A percentile compares a stretch with the other conserved stretches of the same genome.
These are phyloP conservation scores for Crenichthys baileyi DNA, from an alignment of 2,797 vertebrate genomes.

Conservation along the genomic window DNA sequence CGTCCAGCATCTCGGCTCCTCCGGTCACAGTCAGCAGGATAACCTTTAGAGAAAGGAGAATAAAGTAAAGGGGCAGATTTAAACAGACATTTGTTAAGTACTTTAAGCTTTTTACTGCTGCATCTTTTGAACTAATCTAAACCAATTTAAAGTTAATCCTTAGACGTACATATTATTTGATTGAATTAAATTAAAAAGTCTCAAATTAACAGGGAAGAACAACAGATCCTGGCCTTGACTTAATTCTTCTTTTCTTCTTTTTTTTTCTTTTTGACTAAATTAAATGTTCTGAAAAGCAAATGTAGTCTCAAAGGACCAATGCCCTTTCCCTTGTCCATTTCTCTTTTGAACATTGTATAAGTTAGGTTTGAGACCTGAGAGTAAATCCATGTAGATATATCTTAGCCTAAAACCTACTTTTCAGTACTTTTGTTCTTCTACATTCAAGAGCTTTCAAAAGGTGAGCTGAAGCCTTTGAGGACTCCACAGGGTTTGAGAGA, in stretches of 20 bases:
- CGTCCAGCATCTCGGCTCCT: constrained; percentile 60
- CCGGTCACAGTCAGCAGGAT: constrained; percentile 68
- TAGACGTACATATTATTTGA: neutral
- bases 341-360: constrained; percentile 68
- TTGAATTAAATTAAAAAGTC: constrained; percentile 1
- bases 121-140: neutral
- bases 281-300: constrained; percentile 1
- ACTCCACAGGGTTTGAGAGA: constrained; percentile 42
- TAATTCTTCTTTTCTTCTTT: neutral
- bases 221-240: neutral
- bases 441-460: constrained; percentile 67
- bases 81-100: constrained; percentile 6
- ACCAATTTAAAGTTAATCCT: constrained; percentile 1
- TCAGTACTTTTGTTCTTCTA: constrained; percentile 48
- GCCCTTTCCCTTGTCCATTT: constrained; percentile 31
- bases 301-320: constrained; percentile 6
- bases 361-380: constrained; percentile 55
- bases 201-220: neutral
- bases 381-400: constrained; percentile 60
- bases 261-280: neutral
- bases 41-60: constrained; percentile 69
- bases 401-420: constrained; percentile 47
- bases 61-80: constrained; percentile 17
- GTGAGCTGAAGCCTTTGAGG: constrained; percentile 54
- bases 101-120: constrained; percentile 1